Conservation (phyloP, 2,888 invertebrate genomes). For the Meganola albula region DNA sequence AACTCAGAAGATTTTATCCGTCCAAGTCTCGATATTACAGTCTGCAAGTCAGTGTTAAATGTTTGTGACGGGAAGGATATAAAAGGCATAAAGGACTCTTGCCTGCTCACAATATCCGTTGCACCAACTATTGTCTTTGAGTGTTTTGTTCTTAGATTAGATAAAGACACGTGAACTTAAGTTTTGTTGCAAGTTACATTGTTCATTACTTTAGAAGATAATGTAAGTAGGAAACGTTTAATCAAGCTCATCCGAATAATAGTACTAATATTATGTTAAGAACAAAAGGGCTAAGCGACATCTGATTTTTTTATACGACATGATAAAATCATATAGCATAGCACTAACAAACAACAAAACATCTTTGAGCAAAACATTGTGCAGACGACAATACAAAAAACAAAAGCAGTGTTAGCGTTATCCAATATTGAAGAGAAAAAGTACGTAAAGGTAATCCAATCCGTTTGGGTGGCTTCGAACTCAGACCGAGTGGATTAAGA, state of each 20-base stretch:
- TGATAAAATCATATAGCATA: no score
- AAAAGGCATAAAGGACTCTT: slow-evolving; percentile 38
- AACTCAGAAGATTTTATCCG: slow-evolving; percentile 44
- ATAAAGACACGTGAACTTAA: slow-evolving; percentile 30
- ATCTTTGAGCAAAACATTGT: background rate
- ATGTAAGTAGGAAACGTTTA: background rate
- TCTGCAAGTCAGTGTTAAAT: slow-evolving; percentile 56
- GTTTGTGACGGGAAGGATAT: slow-evolving; percentile 43
- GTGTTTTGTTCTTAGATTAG: slow-evolving; percentile 29
- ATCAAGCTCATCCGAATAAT: background rate
- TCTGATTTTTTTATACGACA: no score
- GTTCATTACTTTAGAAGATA: no score
- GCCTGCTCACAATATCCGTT: slow-evolving; percentile 39
- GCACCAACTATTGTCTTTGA: slow-evolving; percentile 35
- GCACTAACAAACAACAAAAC: no score
- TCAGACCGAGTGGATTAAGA: slow-evolving; percentile 31
- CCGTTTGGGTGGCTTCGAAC: slow-evolving; percentile 32
- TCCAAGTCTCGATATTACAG: slow-evolving; percentile 47
- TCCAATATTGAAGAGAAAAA: slow-evolving; percentile 32
- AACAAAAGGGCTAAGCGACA: no score
- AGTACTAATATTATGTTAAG: no score
- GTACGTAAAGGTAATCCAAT: slow-evolving; percentile 37
- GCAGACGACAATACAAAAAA: slow-evolving; percentile 8
- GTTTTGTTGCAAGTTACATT: slow-evolving; percentile 18
- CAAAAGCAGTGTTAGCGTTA: slow-evolving; percentile 24